Evolutionary conservation across 2,888 invertebrate genomes (phyloP).

Genomic region (Caradrina clavipalpis): DNA sequence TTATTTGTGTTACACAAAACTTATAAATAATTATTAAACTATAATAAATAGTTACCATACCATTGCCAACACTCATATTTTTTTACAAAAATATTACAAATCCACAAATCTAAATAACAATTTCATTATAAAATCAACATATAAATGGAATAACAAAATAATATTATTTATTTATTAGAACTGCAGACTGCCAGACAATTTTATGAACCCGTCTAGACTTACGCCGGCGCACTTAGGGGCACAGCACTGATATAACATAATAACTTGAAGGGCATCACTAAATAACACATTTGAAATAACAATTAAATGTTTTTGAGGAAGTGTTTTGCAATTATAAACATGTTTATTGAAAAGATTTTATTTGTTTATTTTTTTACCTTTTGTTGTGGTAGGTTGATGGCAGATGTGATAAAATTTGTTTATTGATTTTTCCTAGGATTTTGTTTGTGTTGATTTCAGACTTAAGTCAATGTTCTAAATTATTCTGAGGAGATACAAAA

Average conservation of each 20-base stretch:
- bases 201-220: constrained; percentile 47
- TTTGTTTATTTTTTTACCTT: constrained; percentile 23
- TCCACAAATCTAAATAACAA: not conserved
- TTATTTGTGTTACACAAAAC: no score
- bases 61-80: no score
- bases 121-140: not conserved
- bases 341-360: not conserved
- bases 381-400: not conserved
- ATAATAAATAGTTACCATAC: no score
- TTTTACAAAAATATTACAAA: no score
- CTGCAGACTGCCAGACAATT: constrained; percentile 34
- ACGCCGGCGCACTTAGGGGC: constrained; percentile 8
- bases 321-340: constrained; percentile 27
- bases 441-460: no score
- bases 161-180: constrained; percentile 21
- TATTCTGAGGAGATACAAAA: no score
- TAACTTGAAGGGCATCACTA: constrained; percentile 33
- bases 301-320: constrained; percentile 31
- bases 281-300: constrained; percentile 21
- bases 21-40: no score
- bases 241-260: constrained; percentile 28
- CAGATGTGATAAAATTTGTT: not conserved
- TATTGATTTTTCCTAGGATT: no score
- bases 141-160: constrained; percentile 1
- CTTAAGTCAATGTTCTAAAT: no score